Evolutionary conservation across 2,113 vertebrate genomes (phyloP).

Genomic region (Aegithalos caudatus): DNA sequence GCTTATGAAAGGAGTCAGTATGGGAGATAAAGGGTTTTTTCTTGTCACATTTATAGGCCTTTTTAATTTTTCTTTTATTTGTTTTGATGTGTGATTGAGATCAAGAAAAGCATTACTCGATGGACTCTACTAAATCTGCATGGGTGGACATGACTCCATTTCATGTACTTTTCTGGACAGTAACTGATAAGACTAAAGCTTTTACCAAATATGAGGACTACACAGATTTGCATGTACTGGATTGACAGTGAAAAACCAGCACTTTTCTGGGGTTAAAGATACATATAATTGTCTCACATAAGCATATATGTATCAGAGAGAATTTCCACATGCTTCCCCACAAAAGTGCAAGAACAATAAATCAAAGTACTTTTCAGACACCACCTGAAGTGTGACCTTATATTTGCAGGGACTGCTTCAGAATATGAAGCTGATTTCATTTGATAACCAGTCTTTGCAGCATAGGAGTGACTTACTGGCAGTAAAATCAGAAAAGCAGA

Average conservation of each 20-base stretch:
- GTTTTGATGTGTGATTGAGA: neutral
- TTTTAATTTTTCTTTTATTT: neutral
- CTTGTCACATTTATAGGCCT: neutral
- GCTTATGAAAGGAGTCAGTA: neutral
- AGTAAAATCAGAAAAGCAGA: neutral
- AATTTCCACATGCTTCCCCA: neutral
- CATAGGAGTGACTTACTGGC: neutral
- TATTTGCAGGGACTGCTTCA: neutral
- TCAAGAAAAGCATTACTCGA: neutral
- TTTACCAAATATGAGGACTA: neutral
- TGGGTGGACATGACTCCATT: neutral
- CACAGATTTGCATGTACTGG: accelerated
- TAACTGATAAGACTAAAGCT: neutral
- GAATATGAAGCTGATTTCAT: neutral
- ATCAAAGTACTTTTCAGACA: neutral
- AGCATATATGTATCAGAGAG: neutral
- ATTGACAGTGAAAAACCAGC: neutral
- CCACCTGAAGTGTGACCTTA: neutral
- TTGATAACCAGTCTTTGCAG: neutral
- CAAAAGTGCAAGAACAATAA: neutral
- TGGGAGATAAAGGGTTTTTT: neutral
- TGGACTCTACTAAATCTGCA: neutral
- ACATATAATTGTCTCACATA: neutral
- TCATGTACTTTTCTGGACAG: neutral
- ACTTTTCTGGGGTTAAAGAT: neutral